These are phyloP conservation scores for Otolemur garnettii DNA, from an alignment of 2,113 vertebrate genomes.

Conservation along the genomic window DNA sequence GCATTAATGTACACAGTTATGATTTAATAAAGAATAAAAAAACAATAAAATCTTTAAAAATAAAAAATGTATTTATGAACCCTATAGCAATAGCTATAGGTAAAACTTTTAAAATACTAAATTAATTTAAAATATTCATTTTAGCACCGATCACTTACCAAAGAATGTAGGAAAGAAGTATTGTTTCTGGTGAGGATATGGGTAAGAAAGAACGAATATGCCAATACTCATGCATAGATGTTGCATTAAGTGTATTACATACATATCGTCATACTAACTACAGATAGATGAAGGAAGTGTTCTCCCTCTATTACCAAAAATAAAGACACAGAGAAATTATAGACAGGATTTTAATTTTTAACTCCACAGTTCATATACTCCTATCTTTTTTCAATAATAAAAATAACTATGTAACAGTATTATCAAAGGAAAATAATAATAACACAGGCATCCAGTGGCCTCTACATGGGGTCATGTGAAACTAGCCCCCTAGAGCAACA, in stretches of 20 bases:
- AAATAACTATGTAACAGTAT: background rate
- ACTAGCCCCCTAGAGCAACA: background rate
- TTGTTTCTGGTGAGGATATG: conserved; percentile 32
- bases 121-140: conserved; percentile 32
- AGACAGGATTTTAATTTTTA: conserved; percentile 12
- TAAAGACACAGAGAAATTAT: conserved; percentile 8
- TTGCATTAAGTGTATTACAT: background rate
- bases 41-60: too few species aligned
- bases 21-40: too few species aligned
- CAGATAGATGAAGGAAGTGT: background rate
- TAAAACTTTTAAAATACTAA: conserved; percentile 6
- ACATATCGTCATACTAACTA: background rate
- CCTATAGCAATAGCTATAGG: background rate
- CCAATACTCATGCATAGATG: background rate
- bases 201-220: background rate
- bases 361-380: background rate
- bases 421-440: background rate
- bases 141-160: background rate
- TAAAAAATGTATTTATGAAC: background rate
- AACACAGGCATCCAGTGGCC: background rate
- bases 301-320: background rate
- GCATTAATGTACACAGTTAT: too few species aligned
- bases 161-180: background rate
- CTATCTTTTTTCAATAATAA: background rate
- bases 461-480: background rate